Conservation (phyloP, 2,113 vertebrate species). For the Gobio gobio region DNA sequence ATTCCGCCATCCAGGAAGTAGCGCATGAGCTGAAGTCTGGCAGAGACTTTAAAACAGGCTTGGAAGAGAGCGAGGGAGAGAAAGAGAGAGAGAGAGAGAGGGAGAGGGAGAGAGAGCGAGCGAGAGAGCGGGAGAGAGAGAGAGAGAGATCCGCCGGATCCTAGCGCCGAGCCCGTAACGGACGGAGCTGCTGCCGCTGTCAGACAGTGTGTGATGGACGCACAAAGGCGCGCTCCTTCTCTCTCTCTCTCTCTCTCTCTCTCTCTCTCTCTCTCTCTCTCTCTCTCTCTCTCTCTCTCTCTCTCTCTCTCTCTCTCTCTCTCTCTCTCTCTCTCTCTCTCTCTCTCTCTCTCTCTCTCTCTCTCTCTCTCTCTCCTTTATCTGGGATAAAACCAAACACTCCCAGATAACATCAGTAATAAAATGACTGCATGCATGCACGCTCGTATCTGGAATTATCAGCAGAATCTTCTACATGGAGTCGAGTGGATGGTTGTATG, state of each 20-base stretch:
- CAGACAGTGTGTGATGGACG: background rate
- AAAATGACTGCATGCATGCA: background rate
- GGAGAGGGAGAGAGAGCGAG: constrained; percentile 50
- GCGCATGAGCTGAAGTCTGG: constrained; percentile 85
- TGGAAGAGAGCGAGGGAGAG: constrained; percentile 53
- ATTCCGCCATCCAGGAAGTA: constrained; percentile 90
- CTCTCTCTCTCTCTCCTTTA: background rate
- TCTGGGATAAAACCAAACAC: constrained; percentile 9
- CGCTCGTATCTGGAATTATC: background rate
- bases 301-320: background rate
- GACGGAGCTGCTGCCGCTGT: background rate
- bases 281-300: background rate
- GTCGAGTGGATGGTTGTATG: background rate
- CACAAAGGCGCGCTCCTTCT: constrained; percentile 9
- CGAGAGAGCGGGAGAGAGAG: constrained; percentile 51
- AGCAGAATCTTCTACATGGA: background rate
- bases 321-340: background rate
- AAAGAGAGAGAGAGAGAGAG: constrained; percentile 58
- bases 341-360: background rate
- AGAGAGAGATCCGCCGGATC: constrained; percentile 72
- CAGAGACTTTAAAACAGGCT: constrained; percentile 89
- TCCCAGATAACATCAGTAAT: constrained; percentile 11
- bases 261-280: background rate
- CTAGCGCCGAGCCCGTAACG: constrained; percentile 69
- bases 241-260: background rate